A percentile compares a stretch with the other conserved stretches of the same genome.
Evolutionary conservation across 2,888 invertebrate species (phyloP).

Genomic region (Monopis laevigella): DNA sequence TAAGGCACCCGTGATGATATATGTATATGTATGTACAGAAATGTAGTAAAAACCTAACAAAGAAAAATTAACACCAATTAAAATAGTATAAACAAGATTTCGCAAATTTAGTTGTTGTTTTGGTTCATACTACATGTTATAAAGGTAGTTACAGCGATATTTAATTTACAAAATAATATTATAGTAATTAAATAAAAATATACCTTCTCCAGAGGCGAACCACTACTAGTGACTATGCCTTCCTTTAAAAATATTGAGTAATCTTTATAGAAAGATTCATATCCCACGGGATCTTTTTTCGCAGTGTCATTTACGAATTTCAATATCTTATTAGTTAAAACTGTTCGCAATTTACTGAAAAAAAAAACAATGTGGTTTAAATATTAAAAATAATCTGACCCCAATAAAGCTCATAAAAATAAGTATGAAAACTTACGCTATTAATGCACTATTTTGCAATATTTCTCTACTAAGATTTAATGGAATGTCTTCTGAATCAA

Average conservation of each 20-base stretch:
- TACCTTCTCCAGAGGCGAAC: conserved; percentile 84
- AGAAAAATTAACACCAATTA: too few relatives aligned
- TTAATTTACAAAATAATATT: too few relatives aligned
- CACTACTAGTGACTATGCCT: conserved; percentile 88
- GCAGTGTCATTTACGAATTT: conserved; percentile 88
- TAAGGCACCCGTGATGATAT: too few relatives aligned
- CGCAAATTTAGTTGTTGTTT: too few relatives aligned
- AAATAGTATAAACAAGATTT: too few relatives aligned
- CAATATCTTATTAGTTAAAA: conserved; percentile 83
- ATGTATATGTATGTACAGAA: too few relatives aligned
- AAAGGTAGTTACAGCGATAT: too few relatives aligned
- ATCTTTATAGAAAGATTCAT: conserved; percentile 87
- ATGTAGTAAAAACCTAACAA: too few relatives aligned
- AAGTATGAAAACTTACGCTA: conserved; percentile 67
- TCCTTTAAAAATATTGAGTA: conserved; percentile 95
- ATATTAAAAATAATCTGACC: neutral
- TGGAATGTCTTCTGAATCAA: conserved; percentile 98
- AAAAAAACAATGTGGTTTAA: neutral
- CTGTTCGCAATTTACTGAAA: conserved; percentile 79
- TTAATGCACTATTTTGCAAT: conserved; percentile 91
- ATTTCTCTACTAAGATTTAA: conserved; percentile 95
- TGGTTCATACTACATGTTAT: too few relatives aligned
- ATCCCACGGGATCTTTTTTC: conserved; percentile 83
- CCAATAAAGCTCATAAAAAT: neutral
- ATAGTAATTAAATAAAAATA: too few relatives aligned